A percentile compares a stretch with the other conserved stretches of the same genome.
Conservation (phyloP, 2,888 invertebrate species). For the Carpatolechia fugitivella region DNA sequence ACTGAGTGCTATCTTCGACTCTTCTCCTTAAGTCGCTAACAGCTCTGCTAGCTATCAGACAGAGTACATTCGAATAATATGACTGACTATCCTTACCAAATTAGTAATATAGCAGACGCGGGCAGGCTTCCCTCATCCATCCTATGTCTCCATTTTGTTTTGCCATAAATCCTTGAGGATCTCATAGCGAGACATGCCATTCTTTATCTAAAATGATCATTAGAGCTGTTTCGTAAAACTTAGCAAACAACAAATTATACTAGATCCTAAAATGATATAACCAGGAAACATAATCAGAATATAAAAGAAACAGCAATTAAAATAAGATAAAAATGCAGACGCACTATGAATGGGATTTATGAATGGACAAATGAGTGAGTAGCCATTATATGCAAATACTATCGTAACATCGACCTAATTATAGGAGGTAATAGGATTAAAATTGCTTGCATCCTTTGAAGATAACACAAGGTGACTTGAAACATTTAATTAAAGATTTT, state of each 20-base stretch:
- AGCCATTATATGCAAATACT: conserved; percentile 69
- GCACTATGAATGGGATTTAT: conserved; percentile 28
- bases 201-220: neutral
- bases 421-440: conserved; percentile 50
- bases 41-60: too few relatives aligned
- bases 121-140: too few relatives aligned
- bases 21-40: too few relatives aligned
- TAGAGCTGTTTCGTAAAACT: neutral
- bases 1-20: too few relatives aligned
- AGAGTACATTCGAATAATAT: too few relatives aligned
- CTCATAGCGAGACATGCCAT: neutral
- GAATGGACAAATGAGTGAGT: conserved; percentile 44
- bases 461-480: conserved; percentile 31
- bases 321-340: neutral
- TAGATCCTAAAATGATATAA: neutral
- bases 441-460: conserved; percentile 59
- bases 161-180: too few relatives aligned
- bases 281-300: neutral
- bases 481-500: conserved; percentile 15
- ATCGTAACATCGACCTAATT: conserved; percentile 67
- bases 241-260: neutral
- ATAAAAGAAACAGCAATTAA: neutral
- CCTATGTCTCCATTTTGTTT: too few relatives aligned
- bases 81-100: too few relatives aligned
- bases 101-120: too few relatives aligned